Percentiles rank a stretch among this genome's conserved stretches.
phyloP scores from a whole-genome alignment of 2,797 vertebrate genomes.

The Sebastes minor region DNA sequence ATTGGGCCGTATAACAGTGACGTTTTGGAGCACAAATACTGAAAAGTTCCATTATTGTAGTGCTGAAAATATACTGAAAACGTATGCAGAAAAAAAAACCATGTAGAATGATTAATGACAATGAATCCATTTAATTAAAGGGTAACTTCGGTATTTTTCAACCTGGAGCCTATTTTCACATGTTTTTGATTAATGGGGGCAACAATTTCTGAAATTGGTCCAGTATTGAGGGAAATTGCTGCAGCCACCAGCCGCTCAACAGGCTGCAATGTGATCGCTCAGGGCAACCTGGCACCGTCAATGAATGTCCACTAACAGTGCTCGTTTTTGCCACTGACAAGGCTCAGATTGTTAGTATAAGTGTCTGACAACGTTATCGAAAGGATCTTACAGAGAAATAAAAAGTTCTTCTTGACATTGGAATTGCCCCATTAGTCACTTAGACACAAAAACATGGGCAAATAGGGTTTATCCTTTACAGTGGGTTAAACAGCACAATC shows the following conservation, averaged over 20 bases:
- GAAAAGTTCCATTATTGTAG: neutral
- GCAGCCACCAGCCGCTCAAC: no score
- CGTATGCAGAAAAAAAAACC: no score
- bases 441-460: no score
- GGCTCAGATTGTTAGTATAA: rapidly evolving
- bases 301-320: neutral
- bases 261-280: no score
- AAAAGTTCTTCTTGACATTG: neutral
- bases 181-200: no score
- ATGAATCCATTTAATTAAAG: neutral
- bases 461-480: neutral
- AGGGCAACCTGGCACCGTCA: no score
- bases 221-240: no score
- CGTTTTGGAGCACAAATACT: neutral
- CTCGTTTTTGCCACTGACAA: neutral
- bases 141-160: no score
- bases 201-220: no score
- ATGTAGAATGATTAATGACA: neutral
- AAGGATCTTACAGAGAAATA: neutral
- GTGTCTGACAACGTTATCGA: neutral
- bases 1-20: neutral
- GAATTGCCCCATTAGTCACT: no score
- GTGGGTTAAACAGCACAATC: neutral
- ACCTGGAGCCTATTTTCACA: no score
- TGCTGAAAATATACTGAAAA: neutral